Evolutionary conservation across 2,888 invertebrate species (phyloP), one percentile per base, ranked within the genome.

Genomic region (Apoda limacodes): DNA sequence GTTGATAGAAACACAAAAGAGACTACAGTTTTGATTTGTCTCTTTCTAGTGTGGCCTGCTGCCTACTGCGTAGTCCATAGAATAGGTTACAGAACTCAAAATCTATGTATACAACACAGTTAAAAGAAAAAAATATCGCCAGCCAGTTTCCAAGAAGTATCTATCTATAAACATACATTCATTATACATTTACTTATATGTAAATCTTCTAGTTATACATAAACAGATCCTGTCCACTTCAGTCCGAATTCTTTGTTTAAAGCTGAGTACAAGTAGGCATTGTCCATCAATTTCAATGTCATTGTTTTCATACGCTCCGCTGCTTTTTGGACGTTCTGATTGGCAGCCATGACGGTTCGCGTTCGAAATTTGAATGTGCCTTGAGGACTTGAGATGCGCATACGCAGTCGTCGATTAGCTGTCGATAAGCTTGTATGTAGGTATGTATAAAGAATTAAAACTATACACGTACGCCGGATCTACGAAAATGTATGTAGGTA

Each of bases 311-410:
- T n/a, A n/a, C 62, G 55, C 52, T 50, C 55, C 44, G 48, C 41
- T 50, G 50, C 49, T 53, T 62, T 67, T 66, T 55, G 60, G 61
- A 59, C 55, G 50, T 54, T 53, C 50, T 46, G 52, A 50, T 56
- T 50, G 56, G 64, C 61, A 60, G 70, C 68, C 67, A 71, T 71
- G 70, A 71, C 66, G 60, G 66, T 67, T 60, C 46, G 56, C 59
- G 60, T 60, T 69, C 67, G 56, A 72, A 75, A 74, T 78, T 78
- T 78, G 70, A 78, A 78, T 76, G 70, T 71, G 67, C 49, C 45
- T 45, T 60, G 63, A 71, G 75, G 67, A 49, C 45, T 45, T 60
- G 63, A 71, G 75, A 75, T 75, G 74, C 71, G 70, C 70, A 60
- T 59, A 60, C 70, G 71, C 57, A 37, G 35, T 41, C 42, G 45